Conservation (phyloP, 1,140 invertebrate species). For the Cephus cinctus region DNA sequence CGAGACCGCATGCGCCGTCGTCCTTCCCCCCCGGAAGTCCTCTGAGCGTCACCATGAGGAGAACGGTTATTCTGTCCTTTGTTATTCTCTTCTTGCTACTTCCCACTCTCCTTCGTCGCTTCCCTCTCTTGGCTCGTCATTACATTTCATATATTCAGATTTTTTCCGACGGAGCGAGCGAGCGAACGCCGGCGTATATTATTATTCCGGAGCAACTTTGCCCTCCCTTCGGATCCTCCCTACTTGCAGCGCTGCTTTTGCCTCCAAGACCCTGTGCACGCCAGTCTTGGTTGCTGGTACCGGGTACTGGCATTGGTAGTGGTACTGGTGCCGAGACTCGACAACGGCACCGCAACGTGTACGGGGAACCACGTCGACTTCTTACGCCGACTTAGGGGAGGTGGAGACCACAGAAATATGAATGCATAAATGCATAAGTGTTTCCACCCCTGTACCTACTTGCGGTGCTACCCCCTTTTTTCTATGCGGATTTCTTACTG, state of each 20-base stretch:
- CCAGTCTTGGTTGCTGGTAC: too few relatives aligned
- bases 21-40: background rate
- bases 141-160: constrained; percentile 59
- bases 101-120: constrained; percentile 20
- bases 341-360: constrained; percentile 21
- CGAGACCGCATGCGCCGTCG: too few relatives aligned
- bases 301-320: too few relatives aligned
- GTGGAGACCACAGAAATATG: constrained; percentile 53
- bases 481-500: background rate
- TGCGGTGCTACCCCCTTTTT: background rate
- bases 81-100: constrained; percentile 27
- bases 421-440: constrained; percentile 59
- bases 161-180: constrained; percentile 36
- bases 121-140: constrained; percentile 25
- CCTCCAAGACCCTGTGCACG: constrained; percentile 3
- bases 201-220: constrained; percentile 57
- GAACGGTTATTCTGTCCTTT: constrained; percentile 10
- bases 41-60: too few relatives aligned
- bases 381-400: constrained; percentile 34
- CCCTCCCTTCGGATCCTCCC: constrained; percentile 35
- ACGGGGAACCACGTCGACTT: constrained; percentile 22
- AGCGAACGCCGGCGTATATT: constrained; percentile 48
- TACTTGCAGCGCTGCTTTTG: constrained; percentile 16
- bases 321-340: background rate
- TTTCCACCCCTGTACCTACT: constrained; percentile 23